Evolutionary conservation across 2,888 invertebrate species (phyloP), one percentile per base, ranked within the genome.

Genomic region (Crossocerus cetratus): DNA sequence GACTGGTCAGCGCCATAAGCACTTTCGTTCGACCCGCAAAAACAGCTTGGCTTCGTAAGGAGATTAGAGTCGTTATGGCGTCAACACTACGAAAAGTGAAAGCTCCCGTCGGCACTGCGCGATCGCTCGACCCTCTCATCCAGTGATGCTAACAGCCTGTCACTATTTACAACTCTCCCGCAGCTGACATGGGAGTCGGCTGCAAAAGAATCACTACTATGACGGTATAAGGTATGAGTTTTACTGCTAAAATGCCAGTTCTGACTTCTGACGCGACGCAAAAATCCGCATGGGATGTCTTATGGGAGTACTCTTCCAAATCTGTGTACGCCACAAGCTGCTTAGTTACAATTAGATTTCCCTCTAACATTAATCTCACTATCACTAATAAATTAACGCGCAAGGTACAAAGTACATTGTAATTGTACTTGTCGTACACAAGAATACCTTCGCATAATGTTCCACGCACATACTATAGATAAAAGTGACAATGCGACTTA

Each of bases 41-140:
- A 84, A 84, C 83, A 72, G 78, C 82, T 78, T 71, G 66, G 72
- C 23, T 72, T 72, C 80, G 78, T 83, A 83, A 83, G 83, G 77
- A 84, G 83, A 84, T 84, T 84, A 84, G 78, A 81, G 81, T 83
- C 83, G 81, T 84, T 84, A 84, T 84, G 80, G 80, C 81, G 78
- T 74, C 73, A 65, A 58, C 69, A 63, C 63, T 78, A 64, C 69
- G 69, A 76, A 71, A 80, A 72, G 74, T 63, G 76, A 69, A 80
- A 83, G 72, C 79, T 72, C 72, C 74, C 66, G 56, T 69, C 62
- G 74, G 77, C 78, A 81, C 74, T 81, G n/a, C 74, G 69, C 76
- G 72, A 64, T 55, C 70, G 59, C 58, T 43, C 66, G 57, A 56
- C 64, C 62, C 66, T 73, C 72, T 70, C 69, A 55, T 73, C 68